A percentile compares a stretch with the other conserved stretches of the same genome.
phyloP scores from a whole-genome alignment of 2,888 invertebrate species.

The Candidula unifasciata region DNA sequence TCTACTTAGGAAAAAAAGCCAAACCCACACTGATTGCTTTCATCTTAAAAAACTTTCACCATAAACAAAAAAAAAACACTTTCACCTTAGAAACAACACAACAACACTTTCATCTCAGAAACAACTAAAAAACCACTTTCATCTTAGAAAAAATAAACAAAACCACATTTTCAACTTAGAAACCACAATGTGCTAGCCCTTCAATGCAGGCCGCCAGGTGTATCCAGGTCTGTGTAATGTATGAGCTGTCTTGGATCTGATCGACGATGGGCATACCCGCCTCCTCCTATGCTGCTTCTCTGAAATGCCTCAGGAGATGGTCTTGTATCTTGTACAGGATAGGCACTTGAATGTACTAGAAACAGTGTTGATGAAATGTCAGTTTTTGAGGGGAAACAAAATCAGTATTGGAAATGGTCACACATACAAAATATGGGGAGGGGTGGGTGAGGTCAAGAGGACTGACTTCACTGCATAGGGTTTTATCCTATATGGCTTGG shows the following conservation, averaged over 20 bases:
- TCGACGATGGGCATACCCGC: conserved; percentile 61
- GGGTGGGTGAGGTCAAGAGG: too few species aligned
- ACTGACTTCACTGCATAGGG: too few species aligned
- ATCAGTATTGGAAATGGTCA: too few species aligned
- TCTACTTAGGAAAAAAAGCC: too few species aligned
- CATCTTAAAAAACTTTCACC: too few species aligned
- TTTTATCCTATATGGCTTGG: too few species aligned
- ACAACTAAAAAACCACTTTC: neutral
- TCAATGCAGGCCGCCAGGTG: conserved; percentile 88
- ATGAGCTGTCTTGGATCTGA: conserved; percentile 85
- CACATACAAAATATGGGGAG: too few species aligned
- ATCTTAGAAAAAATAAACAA: neutral
- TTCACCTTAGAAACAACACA: too few species aligned
- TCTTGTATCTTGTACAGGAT: conserved; percentile 34
- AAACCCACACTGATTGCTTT: too few species aligned
- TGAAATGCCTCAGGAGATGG: conserved; percentile 40
- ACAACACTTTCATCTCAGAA: too few species aligned
- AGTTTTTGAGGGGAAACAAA: too few species aligned
- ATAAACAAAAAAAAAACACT: too few species aligned
- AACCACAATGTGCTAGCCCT: neutral
- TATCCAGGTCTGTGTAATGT: conserved; percentile 94
- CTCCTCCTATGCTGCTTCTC: conserved; percentile 26
- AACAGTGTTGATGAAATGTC: neutral
- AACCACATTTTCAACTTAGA: neutral
- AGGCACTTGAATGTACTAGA: conserved; percentile 37